Base-by-base conservation (phyloP, 2,888 invertebrate genomes). In the Iphiclides podalirius region DNA sequence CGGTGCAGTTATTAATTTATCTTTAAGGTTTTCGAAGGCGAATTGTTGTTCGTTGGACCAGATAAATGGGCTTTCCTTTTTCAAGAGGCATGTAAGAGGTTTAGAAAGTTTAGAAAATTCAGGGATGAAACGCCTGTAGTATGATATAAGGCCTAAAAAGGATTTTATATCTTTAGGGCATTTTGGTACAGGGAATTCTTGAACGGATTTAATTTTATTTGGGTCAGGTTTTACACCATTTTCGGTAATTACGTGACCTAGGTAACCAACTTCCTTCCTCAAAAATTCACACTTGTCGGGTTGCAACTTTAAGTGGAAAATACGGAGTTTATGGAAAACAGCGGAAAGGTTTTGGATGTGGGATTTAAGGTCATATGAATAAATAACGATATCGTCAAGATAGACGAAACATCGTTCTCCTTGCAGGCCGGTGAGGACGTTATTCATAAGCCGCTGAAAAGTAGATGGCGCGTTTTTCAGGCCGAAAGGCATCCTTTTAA, bases 121-220 rank as follows among this genome's bases (percentile, higher is more conserved):
- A 13, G 13, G 26, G 16, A 39, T 39, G 6, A 23, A 39, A 1
- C 13, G 12, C 1, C 38, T 4, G 7, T 39, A 76, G 45, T 75
- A 78, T 0, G 70, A 68, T 0, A 62, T 51, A n/a, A 79, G 42
- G 1, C 75, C 75, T 4, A 76, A 45, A 42, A 77, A 39, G 4
- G 1, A 23, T 23, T 39, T 14, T 7, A 23, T 23, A 9, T 23
- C 14, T 11, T 37, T 37, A n/a, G 16, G 4, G 11, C 3, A 17
- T 17, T 16, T 37, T 47, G 55, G 55, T 0, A 33, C 9, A 2
- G 59, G 56, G 31, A 52, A 60, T 8, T 55, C 12, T 12, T 4
- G 7, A 0, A 60, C 53, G 0, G 53, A 47, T 47, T 57, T 40
- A 1, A 52, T 47, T 34, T 59, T 60, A 0, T 55, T 44, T 0